phyloP scores from a whole-genome alignment of 2,888 invertebrate species.

The Molorchus minor region DNA sequence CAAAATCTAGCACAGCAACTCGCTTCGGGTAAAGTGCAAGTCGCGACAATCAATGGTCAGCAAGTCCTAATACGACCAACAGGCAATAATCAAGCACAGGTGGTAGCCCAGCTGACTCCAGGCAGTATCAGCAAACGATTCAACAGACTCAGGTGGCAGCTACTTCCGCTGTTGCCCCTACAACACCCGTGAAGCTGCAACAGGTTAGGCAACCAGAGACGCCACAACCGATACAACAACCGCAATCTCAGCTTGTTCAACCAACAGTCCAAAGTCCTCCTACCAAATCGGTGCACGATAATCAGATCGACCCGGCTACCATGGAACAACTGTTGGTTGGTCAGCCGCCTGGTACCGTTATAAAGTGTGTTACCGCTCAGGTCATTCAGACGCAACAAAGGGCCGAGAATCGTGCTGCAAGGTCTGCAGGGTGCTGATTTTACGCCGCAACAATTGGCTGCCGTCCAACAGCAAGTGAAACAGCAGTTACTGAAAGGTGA shows the following conservation, averaged over 20 bases:
- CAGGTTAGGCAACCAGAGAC: slow-evolving; percentile 35
- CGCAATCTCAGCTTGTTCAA: slow-evolving; percentile 24
- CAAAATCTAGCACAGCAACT: slow-evolving; percentile 82
- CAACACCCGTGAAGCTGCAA: slow-evolving; percentile 10
- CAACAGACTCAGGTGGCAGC: slow-evolving; percentile 26
- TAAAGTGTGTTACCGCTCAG: slow-evolving; percentile 88
- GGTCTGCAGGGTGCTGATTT: slow-evolving; percentile 85
- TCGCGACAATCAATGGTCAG: slow-evolving; percentile 86
- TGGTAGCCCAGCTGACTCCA: slow-evolving; percentile 74
- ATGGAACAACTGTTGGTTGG: slow-evolving; percentile 79
- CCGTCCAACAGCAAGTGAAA: slow-evolving; percentile 89
- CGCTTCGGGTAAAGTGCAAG: slow-evolving; percentile 82
- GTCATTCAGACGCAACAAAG: slow-evolving; percentile 85
- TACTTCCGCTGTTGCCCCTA: slow-evolving; percentile 2
- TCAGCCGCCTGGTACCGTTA: slow-evolving; percentile 86
- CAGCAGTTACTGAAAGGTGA: slow-evolving; percentile 86
- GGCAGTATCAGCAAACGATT: slow-evolving; percentile 49
- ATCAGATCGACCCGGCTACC: slow-evolving; percentile 60
- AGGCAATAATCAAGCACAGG: slow-evolving; percentile 81
- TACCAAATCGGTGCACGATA: slow-evolving; percentile 31
- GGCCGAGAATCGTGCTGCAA: slow-evolving; percentile 86
- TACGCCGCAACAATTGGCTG: slow-evolving; percentile 80
- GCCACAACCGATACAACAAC: slow-evolving; percentile 37
- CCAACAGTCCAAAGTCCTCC: slow-evolving; percentile 33
- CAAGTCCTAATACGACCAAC: slow-evolving; percentile 84